Conservation (phyloP, 2,888 invertebrate genomes). For the Ophraella communa region DNA sequence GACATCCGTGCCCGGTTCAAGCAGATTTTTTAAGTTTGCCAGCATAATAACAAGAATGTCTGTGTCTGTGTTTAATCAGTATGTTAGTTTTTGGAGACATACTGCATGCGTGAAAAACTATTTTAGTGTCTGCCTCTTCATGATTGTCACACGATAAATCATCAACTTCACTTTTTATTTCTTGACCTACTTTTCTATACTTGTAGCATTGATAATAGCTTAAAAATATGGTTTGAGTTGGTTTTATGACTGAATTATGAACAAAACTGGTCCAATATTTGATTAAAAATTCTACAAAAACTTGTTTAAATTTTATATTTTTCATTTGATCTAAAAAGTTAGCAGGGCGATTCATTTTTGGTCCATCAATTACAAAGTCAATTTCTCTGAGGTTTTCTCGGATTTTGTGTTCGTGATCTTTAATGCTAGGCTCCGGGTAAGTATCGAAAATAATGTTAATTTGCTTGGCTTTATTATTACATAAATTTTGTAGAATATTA, state of each 20-base stretch:
- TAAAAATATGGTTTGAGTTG: not conserved
- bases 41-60: no score
- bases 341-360: not conserved
- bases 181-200: no score
- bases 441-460: constrained; percentile 3
- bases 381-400: not conserved
- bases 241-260: not conserved
- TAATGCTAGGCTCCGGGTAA: not conserved
- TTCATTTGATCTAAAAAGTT: not conserved
- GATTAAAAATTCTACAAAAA: not conserved
- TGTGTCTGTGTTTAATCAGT: no score
- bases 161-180: no score
- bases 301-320: constrained; percentile 6
- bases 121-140: no score
- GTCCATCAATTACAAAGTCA: constrained; percentile 1
- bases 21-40: no score
- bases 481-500: not conserved
- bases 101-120: no score
- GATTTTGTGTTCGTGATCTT: not conserved
- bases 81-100: no score
- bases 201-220: no score
- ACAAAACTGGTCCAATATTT: not conserved
- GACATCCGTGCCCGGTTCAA: no score
- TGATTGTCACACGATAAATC: no score
- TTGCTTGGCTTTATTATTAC: not conserved